A percentile compares a stretch with the other conserved stretches of the same genome.
Evolutionary conservation across 64 coral and sea anemone species (phyloP).

Genomic region (Trachythela sp.): DNA sequence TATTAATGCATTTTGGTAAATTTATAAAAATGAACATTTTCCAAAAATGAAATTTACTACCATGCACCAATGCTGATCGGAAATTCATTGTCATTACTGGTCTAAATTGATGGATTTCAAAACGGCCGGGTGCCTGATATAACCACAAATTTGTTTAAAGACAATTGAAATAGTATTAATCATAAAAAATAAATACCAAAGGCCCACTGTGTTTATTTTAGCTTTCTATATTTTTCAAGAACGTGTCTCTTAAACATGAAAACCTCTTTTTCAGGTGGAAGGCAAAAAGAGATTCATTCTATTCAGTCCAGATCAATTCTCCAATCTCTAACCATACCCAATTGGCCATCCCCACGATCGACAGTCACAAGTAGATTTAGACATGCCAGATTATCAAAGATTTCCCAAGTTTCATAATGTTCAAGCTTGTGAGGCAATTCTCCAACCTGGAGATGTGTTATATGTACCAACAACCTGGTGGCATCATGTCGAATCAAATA

Average conservation of each 20-base stretch:
- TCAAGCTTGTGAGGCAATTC: slow-evolving; percentile 63
- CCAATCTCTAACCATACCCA: slow-evolving; percentile 73
- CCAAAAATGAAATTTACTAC: too few species aligned
- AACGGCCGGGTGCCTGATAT: too few species aligned
- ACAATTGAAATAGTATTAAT: too few species aligned
- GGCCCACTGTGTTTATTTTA: too few species aligned
- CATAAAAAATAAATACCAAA: too few species aligned
- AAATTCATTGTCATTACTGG: neutral
- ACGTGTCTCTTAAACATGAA: neutral
- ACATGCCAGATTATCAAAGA: slow-evolving; percentile 67
- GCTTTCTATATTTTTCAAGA: too few species aligned
- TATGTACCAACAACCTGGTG: slow-evolving; percentile 97
- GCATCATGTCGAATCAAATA: slow-evolving; percentile 4
- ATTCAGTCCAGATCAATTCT: slow-evolving; percentile 80
- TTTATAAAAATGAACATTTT: too few species aligned
- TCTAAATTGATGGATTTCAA: too few species aligned
- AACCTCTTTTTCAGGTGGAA: slow-evolving; percentile 49
- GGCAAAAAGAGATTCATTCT: slow-evolving; percentile 79
- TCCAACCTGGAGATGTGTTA: slow-evolving; percentile 81
- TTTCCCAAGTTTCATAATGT: slow-evolving; percentile 78
- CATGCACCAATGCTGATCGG: too few species aligned
- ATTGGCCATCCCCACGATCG: slow-evolving; percentile 91
- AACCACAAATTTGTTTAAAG: too few species aligned
- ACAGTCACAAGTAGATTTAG: slow-evolving; percentile 92
- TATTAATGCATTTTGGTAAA: too few species aligned